Percentiles rank a stretch among this genome's conserved stretches.
Conservation (phyloP, 2,797 vertebrate genomes). For the Pelobates cultripes region DNA sequence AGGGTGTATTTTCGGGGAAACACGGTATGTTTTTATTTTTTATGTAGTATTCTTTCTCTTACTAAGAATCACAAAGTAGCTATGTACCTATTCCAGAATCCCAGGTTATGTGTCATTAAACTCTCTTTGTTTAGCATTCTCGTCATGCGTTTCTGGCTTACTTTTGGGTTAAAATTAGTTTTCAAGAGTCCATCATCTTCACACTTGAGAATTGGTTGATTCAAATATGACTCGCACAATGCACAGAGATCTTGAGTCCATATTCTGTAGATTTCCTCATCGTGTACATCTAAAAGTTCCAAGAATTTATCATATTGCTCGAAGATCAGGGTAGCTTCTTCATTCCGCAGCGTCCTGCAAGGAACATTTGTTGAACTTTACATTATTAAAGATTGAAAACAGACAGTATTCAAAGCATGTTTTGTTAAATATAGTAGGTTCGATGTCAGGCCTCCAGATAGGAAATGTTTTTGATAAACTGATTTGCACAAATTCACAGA, state of each 20-base stretch:
- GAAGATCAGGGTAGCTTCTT: constrained; percentile 71
- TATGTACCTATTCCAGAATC: no score
- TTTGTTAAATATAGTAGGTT: background rate
- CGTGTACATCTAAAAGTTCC: constrained; percentile 70
- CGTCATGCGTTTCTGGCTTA: background rate
- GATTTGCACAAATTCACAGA: background rate
- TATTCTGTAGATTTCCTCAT: constrained; percentile 68
- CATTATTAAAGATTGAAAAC: constrained; percentile 41
- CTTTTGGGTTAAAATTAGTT: constrained; percentile 74
- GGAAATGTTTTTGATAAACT: background rate
- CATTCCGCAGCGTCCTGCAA: constrained; percentile 67
- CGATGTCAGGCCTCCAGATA: background rate
- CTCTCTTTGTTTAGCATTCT: no score
- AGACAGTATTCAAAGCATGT: constrained; percentile 22
- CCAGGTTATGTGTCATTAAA: no score
- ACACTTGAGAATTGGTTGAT: constrained; percentile 68
- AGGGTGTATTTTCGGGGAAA: no score
- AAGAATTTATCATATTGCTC: constrained; percentile 75
- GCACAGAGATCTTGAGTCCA: constrained; percentile 71
- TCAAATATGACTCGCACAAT: constrained; percentile 71
- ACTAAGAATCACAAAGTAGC: no score
- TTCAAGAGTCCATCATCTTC: constrained; percentile 67
- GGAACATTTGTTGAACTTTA: constrained; percentile 46
- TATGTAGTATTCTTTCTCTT: no score
- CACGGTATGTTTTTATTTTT: no score